phyloP scores from a whole-genome alignment of 2,888 invertebrate genomes.

The Acronicta aceris region DNA sequence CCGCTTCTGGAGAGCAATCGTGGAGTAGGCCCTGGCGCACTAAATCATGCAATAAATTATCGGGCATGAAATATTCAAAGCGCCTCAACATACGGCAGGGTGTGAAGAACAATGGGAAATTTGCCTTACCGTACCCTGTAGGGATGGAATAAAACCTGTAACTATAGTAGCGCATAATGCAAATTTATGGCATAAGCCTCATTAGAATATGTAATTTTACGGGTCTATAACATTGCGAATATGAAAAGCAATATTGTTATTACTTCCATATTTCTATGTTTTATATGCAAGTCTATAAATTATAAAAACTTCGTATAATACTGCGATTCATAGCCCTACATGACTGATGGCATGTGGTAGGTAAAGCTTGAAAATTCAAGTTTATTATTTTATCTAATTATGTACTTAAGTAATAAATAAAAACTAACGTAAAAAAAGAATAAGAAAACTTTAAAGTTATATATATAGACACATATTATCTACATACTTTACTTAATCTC shows the following conservation, averaged over 20 bases:
- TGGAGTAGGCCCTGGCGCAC: conserved; percentile 70
- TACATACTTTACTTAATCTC: no score
- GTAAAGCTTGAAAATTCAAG: no score
- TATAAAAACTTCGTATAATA: no score
- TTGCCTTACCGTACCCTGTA: conserved; percentile 61
- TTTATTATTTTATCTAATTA: no score
- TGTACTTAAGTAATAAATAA: no score
- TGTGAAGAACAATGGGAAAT: conserved; percentile 77
- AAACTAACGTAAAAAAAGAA: not conserved
- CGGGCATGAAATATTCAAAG: conserved; percentile 84
- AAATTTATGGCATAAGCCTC: conserved; percentile 43
- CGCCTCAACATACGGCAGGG: conserved; percentile 75
- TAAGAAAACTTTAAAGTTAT: not conserved
- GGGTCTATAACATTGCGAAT: conserved; percentile 7
- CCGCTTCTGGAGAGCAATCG: conserved; percentile 63
- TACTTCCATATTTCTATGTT: no score
- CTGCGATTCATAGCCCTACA: no score
- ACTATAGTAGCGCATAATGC: conserved; percentile 47
- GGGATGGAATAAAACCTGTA: conserved; percentile 57
- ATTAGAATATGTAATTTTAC: conserved; percentile 8
- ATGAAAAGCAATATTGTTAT: not conserved
- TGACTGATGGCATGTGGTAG: no score
- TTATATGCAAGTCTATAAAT: no score
- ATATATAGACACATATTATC: no score
- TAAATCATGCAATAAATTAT: conserved; percentile 87